These are phyloP conservation scores for Ormyrus labotus DNA, from an alignment of 2,888 invertebrate genomes.

Conservation along the genomic window DNA sequence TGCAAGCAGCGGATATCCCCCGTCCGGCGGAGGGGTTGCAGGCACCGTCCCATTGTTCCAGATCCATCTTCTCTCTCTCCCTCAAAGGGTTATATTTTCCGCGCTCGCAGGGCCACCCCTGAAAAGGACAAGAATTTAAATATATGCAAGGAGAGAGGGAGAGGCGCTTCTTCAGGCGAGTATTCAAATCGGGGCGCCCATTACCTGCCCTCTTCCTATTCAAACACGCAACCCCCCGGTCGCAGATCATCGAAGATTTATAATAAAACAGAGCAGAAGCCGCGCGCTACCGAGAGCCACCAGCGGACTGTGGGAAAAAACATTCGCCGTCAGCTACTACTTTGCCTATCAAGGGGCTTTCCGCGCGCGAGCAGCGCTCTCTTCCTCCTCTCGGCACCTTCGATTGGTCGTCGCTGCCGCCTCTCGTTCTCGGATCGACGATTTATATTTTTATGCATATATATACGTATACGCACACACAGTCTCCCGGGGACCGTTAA, in stretches of 20 bases:
- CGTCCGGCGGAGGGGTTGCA: slow-evolving; percentile 62
- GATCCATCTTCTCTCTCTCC: slow-evolving; percentile 59
- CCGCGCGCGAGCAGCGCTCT: not conserved
- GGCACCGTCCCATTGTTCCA: slow-evolving; percentile 70
- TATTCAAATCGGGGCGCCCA: slow-evolving; percentile 73
- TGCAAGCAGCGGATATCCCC: slow-evolving; percentile 65
- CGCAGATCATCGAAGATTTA: slow-evolving; percentile 74
- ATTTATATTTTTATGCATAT: slow-evolving; percentile 37
- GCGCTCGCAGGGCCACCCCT: slow-evolving; percentile 66
- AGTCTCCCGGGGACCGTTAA: slow-evolving; percentile 38
- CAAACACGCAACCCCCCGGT: slow-evolving; percentile 65
- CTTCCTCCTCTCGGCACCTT: slow-evolving; percentile 1
- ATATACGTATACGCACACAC: not conserved
- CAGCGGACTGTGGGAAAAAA: slow-evolving; percentile 71
- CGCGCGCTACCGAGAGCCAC: slow-evolving; percentile 56
- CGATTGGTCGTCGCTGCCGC: not conserved
- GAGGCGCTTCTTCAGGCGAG: slow-evolving; percentile 61
- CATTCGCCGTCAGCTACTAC: slow-evolving; percentile 59
- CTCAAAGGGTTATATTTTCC: slow-evolving; percentile 63
- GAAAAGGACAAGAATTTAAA: slow-evolving; percentile 67
- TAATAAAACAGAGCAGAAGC: slow-evolving; percentile 69
- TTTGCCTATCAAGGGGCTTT: slow-evolving; percentile 67
- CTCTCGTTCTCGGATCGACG: slow-evolving; percentile 2
- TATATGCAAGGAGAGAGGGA: slow-evolving; percentile 69
- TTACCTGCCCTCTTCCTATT: slow-evolving; percentile 76